Base-by-base conservation (phyloP, 1,140 invertebrate species). In the Nixonia krombeini region DNA sequence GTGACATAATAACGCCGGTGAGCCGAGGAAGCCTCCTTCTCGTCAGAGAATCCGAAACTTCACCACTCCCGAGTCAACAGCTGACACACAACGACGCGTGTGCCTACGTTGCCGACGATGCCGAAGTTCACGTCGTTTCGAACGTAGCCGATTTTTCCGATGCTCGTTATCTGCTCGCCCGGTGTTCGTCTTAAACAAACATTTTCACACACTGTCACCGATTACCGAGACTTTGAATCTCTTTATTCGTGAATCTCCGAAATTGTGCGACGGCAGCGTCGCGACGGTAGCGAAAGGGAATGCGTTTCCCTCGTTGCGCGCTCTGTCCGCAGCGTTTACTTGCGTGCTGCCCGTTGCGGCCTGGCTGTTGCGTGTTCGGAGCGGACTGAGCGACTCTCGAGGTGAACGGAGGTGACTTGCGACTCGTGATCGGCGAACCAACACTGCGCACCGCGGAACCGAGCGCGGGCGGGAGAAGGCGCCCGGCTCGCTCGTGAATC, bases 331-430 rank as follows among this genome's bases (percentile, higher is more conserved):
- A n/a, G n/a, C 40, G 18, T 21, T 42, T 23, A 25, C 18, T 42
- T 67, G 63, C 62, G 56, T 59, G 53, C 68, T 71, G 68, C 37
- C 52, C 57, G 57, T 41, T 50, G 56, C 45, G 62, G 65, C 57
- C 57, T 62, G 65, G 55, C 57, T 59, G 58, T 66, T 68, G 72
- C 65, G 72, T 73, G 68, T 71, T 70, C 69, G 68, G 70, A 67
- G 67, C 74, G 67, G 63, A 72, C 73, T 73, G 75, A 73, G 65
- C 59, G 66, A 64, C 64, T 55, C 52, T 52, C 71, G 67, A 82
- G 81, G 81, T 82, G 80, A 83, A 76, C 80, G 79, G 76, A 80
- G 81, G 79, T 81, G 80, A 83, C 81, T 82, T 80, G 79, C 76
- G 78, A 79, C 75, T 76, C 65, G 70, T 68, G 73, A 74, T 67